A percentile compares a stretch with the other conserved stretches of the same genome.
Conservation (phyloP, 92 coral and sea anemone genomes). For the Epizoanthus rinbou region DNA sequence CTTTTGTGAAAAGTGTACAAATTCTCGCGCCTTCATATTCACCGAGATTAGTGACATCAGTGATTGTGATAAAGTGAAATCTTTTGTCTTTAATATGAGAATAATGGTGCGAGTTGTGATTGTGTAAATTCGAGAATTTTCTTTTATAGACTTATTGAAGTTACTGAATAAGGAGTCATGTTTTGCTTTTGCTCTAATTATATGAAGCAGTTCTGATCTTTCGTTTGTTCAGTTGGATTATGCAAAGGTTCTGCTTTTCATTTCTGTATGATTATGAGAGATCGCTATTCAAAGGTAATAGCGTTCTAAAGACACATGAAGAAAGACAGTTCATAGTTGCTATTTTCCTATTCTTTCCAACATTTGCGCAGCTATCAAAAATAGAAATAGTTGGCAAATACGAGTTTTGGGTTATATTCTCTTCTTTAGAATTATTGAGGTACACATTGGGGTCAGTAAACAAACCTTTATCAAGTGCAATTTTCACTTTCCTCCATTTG, state of each 20-base stretch:
- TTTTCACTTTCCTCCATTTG: background rate
- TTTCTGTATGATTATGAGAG: constrained; percentile 25
- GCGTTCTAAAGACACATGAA: constrained; percentile 2
- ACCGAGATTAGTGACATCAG: background rate
- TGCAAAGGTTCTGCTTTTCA: constrained; percentile 38
- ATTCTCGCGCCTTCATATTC: background rate
- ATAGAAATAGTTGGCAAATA: constrained; percentile 29
- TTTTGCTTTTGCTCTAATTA: constrained; percentile 14
- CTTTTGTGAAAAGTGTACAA: constrained; percentile 2
- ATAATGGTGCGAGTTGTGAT: constrained; percentile 17
- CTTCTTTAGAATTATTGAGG: background rate
- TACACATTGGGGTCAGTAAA: background rate
- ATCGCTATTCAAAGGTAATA: constrained; percentile 24
- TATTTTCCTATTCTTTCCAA: constrained; percentile 20
- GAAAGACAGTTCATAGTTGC: constrained; percentile 26
- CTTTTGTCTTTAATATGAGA: constrained; percentile 37
- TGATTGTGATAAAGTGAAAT: constrained; percentile 24
- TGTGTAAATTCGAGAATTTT: constrained; percentile 11
- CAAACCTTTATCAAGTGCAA: background rate
- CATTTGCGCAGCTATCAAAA: constrained; percentile 46
- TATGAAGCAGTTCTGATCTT: constrained; percentile 17
- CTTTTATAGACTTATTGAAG: constrained; percentile 29
- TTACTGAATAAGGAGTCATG: constrained; percentile 18
- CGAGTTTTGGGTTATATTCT: background rate
- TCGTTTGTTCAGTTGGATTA: constrained; percentile 39